Base-by-base conservation (phyloP, 2,888 invertebrate species). In the Heliconius cydno region DNA sequence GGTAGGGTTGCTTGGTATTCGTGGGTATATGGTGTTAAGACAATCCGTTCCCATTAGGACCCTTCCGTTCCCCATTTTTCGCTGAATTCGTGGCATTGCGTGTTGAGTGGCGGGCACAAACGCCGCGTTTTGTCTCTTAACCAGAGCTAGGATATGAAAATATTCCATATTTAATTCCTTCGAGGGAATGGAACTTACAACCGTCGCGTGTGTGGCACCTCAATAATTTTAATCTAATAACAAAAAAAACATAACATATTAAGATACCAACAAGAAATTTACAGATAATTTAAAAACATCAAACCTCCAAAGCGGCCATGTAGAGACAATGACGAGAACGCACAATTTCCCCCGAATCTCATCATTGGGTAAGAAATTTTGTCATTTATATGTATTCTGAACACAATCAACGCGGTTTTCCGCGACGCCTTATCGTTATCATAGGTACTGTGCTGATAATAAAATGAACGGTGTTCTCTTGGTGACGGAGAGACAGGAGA, bases 331-430 rank as follows among this genome's bases (percentile, higher is more conserved):
- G 60, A 52, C 41, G 71, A 74, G 34, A 46, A 74, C 80, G 63
- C 71, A 75, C 77, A 79, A 81, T 77, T 81, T 72, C 57, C 76
- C 46, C 68, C 30, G 65, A 65, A 65, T 75, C 65, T 75, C 65
- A 75, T 68, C 57, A 68, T 73, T 65, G 65, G 68, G 66, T 25
- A 75, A 65, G 57, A 82, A 82, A 82, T 82, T 76, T 46, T 77
- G 80, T 78, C 81, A 82, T 82, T 82, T 78, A 78, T 83, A 82
- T 84, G 83, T 80, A 84, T 84, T 82, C 82, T 74, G 77, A 82
- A 82, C 80, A 81, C 79, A 83, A 84, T 82, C 81, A 82, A 84
- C 82, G 81, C 79, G 80, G 63, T 79, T 7, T 68, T 81, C 71
- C 78, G 74, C 73, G 78, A 79, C 79, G 79, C 80, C 80, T 70